Evolutionary conservation across 2,113 vertebrate species (phyloP), one percentile per base, ranked within the genome.

Genomic region (Nannospalax galili): DNA sequence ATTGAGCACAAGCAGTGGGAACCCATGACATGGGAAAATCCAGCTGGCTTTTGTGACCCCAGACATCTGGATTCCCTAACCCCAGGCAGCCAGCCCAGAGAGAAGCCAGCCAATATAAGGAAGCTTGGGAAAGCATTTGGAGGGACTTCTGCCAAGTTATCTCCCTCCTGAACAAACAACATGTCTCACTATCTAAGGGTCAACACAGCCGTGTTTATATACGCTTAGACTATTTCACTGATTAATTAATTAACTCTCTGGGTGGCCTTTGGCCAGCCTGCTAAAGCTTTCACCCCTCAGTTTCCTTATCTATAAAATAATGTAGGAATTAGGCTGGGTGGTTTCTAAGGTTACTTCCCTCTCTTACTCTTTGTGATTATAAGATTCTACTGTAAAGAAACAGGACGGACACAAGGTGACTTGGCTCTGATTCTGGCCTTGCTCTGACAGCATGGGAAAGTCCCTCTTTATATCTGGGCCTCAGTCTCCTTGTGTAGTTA

Each of bases 141-240:
- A 94, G 65, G 93, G 74, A 84, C 35, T 45, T 40, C 74, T 82
- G 95, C 96, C 97, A 96, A 95, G 95, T 72, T 48, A 35, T 92
- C 70, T 79, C 74, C 95, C 95, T 96, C 91, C 96, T 96, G 84
- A 94, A 86, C 93, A 97, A 96, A 97, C 96, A 84, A 96, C 74
- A 75, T 35, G 79, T 56, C 92, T 77, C 58, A 7, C 87, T 88
- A 88, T 91, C 93, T 73, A 40, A 11, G 92, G 93, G 93, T 94
- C 96, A 87, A 74, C 93, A 40, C n/a, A 92, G 58, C 65, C 35
- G 1, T 96, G 95, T 96, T 96, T 94, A 94, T 45, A 37, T 58
- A 87, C 45, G 90, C 94, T 84, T 45, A 48, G 79, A 60, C 65
- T 88, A 72, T 74, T 24, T 60, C 0, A 30, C 35, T 60, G 75